Base-by-base conservation (phyloP, 2,888 invertebrate species). In the Nomada goodeniana region DNA sequence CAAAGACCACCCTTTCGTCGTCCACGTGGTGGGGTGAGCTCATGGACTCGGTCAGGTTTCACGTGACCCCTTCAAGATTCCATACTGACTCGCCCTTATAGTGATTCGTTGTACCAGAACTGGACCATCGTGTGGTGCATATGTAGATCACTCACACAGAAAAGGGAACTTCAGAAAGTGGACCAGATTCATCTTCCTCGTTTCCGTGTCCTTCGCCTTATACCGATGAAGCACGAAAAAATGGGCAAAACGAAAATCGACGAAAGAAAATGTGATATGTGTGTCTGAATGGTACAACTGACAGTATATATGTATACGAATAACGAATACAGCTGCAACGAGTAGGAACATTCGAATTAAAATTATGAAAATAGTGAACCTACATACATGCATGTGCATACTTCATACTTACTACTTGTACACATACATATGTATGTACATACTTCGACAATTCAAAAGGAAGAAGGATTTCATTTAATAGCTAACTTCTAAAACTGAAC, bases 1-100 rank as follows among this genome's bases (percentile, higher is more conserved):
- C 77, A 86, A 89, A 88, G 86, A 85, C 89, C 90, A 91, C 91
- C 91, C 90, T 91, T 90, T 90, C 84, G 88, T 69, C 82, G 86
- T 82, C 85, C 90, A 90, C 83, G 85, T 88, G 86, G 91, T 90
- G 91, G 91, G 91, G 91, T 86, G 84, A 88, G 81, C 76, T 72
- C 82, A 72, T 77, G 85, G 88, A 88, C 89, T 87, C 86, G 83
- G 88, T 88, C 87, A 87, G 85, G 73, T 86, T 84, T 85, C 89
- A 85, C 85, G 82, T 87, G 83, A 85, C 83, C 83, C 87, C 84
- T 83, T 85, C 84, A 84, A 81, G 84, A 84, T 83, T 82, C 78
- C 82, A 77, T 74, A 69, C 72, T 61, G 55, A 78, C 72, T 81
- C 80, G 78, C 78, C 55, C 72, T 78, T 76, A 72, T 71, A 65